Base-by-base conservation (phyloP, 2,113 vertebrate species). In the Chamaetylas fuelleborni region DNA sequence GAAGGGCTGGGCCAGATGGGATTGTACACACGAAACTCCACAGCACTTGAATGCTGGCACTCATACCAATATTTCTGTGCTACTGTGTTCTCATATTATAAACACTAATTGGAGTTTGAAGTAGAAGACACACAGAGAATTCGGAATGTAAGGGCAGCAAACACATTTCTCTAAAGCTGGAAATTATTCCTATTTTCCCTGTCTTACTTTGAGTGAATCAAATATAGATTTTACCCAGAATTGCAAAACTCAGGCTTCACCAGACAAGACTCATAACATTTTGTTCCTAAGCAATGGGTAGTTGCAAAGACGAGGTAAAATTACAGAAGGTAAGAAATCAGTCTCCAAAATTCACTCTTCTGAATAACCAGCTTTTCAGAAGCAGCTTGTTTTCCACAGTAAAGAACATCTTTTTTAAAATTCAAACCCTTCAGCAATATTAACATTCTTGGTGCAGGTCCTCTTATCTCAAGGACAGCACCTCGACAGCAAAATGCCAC, bases 391-490 rank as follows among this genome's bases (percentile, higher is more conserved):
- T 95, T 84, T 47, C 78, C 65, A 18, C 71, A 33, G 38, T 24
- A 48, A 69, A 79, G 26, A 81, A n/a, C 31, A 53, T 53, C 38
- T 78, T 47, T 62, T 74, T 67, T 57, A 2, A 19, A 72, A 92
- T 83, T 56, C 81, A 83, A 87, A 31, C 33, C 31, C 45, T 77
- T 77, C 50, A 31, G 85, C 64, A 61, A 19, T 64, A 86, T 95
- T 94, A 95, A 66, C 81, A 64, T 92, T 93, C 91, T 70, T 14
- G 71, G 51, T 90, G 85, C 81, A 62, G 88, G 71, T 48, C 88
- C 76, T 91, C 89, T 95, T 89, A 65, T 69, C 87, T 85, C 94
- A 95, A 94, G 94, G 94, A 89, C 94, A 79, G 94, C 86, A 86
- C 95, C 87, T 91, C 3, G 5, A 85, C 71, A 90, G 93, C 74